These are phyloP conservation scores for Mamestra brassicae DNA, from an alignment of 2,888 invertebrate species.

Conservation along the genomic window DNA sequence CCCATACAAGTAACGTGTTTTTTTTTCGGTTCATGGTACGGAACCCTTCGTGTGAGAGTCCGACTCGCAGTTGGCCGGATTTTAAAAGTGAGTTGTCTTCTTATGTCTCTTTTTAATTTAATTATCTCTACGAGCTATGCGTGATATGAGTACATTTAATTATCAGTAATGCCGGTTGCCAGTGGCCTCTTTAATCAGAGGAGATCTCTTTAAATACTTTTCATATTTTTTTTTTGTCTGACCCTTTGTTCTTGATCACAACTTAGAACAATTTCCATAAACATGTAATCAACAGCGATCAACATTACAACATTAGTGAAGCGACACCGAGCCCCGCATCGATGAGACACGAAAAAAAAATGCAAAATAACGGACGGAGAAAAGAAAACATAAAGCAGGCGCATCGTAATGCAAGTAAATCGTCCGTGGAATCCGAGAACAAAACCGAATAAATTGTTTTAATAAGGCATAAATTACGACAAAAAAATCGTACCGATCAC, in stretches of 20 bases:
- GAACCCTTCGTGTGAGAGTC: no score
- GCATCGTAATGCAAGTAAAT: slow-evolving; percentile 82
- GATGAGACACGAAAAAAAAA: slow-evolving; percentile 70
- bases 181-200: slow-evolving; percentile 7
- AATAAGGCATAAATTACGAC: slow-evolving; percentile 87
- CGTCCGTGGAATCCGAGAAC: slow-evolving; percentile 84
- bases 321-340: slow-evolving; percentile 55
- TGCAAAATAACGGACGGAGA: slow-evolving; percentile 81
- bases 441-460: slow-evolving; percentile 88
- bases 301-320: slow-evolving; percentile 59
- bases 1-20: no score
- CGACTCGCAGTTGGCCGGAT: neutral
- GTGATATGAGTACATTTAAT: slow-evolving; percentile 17
- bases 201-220: slow-evolving; percentile 7
- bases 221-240: neutral
- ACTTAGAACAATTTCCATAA: slow-evolving; percentile 59
- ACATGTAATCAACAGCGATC: slow-evolving; percentile 51
- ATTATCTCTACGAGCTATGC: slow-evolving; percentile 7
- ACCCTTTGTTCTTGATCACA: slow-evolving; percentile 6
- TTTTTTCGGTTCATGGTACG: no score
- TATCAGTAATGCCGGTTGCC: neutral
- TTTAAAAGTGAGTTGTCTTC: neutral
- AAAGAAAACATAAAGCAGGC: slow-evolving; percentile 82
- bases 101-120: slow-evolving; percentile 7
- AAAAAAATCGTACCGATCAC: slow-evolving; percentile 83